Evolutionary conservation across 2,888 invertebrate species (phyloP), one percentile per base, ranked within the genome.

Genomic region (Empis stercorea): DNA sequence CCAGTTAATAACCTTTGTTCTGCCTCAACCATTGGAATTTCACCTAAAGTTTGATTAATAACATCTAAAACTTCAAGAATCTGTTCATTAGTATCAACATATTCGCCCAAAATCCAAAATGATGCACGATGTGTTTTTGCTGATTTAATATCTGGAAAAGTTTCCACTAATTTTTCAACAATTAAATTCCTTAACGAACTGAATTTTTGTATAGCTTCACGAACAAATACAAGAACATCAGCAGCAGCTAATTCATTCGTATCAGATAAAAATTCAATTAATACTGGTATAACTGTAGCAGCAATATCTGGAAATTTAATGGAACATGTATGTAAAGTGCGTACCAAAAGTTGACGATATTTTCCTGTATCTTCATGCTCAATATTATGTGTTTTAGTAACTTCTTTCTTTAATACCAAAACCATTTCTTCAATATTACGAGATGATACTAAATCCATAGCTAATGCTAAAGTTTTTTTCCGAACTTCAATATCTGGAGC

Each of bases 81-180:
- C 54, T 92, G 86, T 16, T 78, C 76, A 23, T 78, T 73, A 0
- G 79, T 77, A 48, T 83, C 83, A 2, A 94, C 89, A 68, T 94
- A 99, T 70, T 99, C 96, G 6, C 97, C 97, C 49, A 96, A 74
- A 61, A 99, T 89, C 99, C 99, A 99, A 47, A 99, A 73, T 2
- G 96, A 92, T 1, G 93, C 87, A 51, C 96, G 81, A 57, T 93
- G 89, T 27, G 94, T 86, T 73, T 87, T 88, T 4, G 88, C 84
- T n/a, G 88, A 87, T 57, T 87, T 84, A 57, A 99, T 91, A 50
- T 82, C 78, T 1, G 84, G 77, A 61, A 96, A 87, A 3, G 85
- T 80, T 66, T 96, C 88, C 30, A 67, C 61, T 20, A 66, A 51
- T 58, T 81, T 83, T 71, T 87, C 82, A 53, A 95, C 84, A 54